These are phyloP conservation scores for Mesorhabditis sp. DNA, from an alignment of 2,888 invertebrate species.

Conservation along the genomic window DNA sequence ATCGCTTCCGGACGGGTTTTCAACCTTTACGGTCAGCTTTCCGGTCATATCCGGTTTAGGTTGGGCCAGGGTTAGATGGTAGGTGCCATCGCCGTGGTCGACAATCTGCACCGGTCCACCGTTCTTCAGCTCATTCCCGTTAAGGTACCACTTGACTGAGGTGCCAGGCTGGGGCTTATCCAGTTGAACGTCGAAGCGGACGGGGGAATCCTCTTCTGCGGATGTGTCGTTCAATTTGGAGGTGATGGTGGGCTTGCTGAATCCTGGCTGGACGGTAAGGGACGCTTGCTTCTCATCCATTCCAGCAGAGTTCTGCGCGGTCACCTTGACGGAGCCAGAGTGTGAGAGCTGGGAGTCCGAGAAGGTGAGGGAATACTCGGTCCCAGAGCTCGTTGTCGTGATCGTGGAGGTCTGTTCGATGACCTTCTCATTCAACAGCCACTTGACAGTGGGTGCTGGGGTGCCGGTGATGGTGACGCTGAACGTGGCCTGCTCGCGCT, in stretches of 20 bases:
- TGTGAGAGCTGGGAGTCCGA: slow-evolving; percentile 30
- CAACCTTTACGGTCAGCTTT: slow-evolving; percentile 32
- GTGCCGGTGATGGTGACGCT: slow-evolving; percentile 38
- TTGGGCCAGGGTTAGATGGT: slow-evolving; percentile 69
- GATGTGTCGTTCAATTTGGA: slow-evolving; percentile 78
- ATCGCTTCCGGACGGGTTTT: slow-evolving; percentile 36
- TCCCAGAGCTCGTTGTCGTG: slow-evolving; percentile 25
- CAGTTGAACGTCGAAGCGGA: slow-evolving; percentile 32
- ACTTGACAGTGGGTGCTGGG: slow-evolving; percentile 54
- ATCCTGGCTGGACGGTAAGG: slow-evolving; percentile 46
- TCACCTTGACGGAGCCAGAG: slow-evolving; percentile 36
- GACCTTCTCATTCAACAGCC: slow-evolving; percentile 49
- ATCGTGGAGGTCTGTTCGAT: slow-evolving; percentile 23
- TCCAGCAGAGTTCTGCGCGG: slow-evolving; percentile 47
- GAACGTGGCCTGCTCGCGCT: slow-evolving; percentile 39
- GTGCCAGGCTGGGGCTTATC: slow-evolving; percentile 34
- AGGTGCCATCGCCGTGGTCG: slow-evolving; percentile 42
- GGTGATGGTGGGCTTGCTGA: slow-evolving; percentile 70
- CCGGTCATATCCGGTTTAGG: slow-evolving; percentile 39
- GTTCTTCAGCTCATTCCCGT: slow-evolving; percentile 36
- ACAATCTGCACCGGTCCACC: slow-evolving; percentile 31
- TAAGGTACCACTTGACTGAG: slow-evolving; percentile 43
- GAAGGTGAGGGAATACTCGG: slow-evolving; percentile 33
- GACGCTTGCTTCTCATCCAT: slow-evolving; percentile 37
- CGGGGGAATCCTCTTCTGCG: slow-evolving; percentile 73